Evolutionary conservation across 2,797 vertebrate species (phyloP).

Genomic region (Pteronotus mesoamericanus): DNA sequence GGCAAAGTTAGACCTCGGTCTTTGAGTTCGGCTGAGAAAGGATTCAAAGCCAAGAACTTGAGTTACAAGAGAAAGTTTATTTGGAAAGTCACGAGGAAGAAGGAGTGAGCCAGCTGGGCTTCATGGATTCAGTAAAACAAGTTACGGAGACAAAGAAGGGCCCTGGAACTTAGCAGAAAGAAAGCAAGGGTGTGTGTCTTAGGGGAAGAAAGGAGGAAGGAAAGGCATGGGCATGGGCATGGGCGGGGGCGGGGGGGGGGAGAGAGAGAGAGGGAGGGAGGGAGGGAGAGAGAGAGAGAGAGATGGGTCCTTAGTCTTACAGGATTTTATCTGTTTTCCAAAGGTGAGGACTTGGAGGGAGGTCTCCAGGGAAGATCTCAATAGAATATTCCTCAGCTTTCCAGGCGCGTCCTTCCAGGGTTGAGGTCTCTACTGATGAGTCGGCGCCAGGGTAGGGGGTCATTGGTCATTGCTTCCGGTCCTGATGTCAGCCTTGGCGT

Average conservation of each 20-base stretch:
- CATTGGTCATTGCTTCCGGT: background rate
- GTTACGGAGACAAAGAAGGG: background rate
- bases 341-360: background rate
- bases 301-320: background rate
- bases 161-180: background rate
- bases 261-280: background rate
- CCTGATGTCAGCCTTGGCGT: background rate
- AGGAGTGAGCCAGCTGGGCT: background rate
- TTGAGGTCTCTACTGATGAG: background rate
- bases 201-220: background rate
- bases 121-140: background rate
- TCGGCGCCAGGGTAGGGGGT: background rate
- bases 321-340: background rate
- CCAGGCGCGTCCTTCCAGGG: background rate
- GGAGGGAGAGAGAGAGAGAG: background rate
- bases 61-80: background rate
- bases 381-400: background rate
- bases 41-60: background rate
- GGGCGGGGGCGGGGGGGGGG: too few relatives aligned
- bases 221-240: background rate
- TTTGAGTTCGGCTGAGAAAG: background rate
- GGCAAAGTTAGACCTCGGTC: background rate
- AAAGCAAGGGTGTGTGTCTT: background rate
- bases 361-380: background rate
- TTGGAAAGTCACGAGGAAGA: background rate